A percentile compares a stretch with the other conserved stretches of the same genome.
phyloP scores from a whole-genome alignment of 30 jellyfish, hydroid and myxozoan genomes.

The Hydractinia symbiolongicarpus region DNA sequence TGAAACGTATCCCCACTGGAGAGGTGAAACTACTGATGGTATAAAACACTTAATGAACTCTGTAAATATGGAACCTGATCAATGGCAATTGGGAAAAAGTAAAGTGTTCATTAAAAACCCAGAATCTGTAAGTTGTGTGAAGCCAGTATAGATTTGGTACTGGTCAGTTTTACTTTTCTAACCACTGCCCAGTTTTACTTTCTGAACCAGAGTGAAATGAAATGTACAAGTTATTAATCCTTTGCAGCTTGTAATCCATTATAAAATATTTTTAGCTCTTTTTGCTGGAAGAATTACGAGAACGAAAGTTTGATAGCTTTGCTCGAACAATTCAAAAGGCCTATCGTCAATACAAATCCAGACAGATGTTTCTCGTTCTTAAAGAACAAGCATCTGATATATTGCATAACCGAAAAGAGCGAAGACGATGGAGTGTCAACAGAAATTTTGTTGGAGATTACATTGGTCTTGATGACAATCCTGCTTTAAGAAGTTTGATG shows the following conservation, averaged over 20 bases:
- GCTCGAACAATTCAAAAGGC: slow-evolving; percentile 94
- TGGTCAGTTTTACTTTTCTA: neutral
- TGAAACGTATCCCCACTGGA: slow-evolving; percentile 94
- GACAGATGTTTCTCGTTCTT: slow-evolving; percentile 71
- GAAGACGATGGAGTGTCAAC: slow-evolving; percentile 86
- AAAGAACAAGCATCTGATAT: slow-evolving; percentile 88
- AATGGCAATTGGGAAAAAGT: slow-evolving; percentile 97
- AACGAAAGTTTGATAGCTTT: slow-evolving; percentile 83
- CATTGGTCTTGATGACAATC: slow-evolving; percentile 90
- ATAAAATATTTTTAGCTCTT: slow-evolving; percentile 54
- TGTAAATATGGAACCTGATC: slow-evolving; percentile 94
- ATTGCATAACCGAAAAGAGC: slow-evolving; percentile 71
- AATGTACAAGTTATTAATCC: neutral
- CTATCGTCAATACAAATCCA: slow-evolving; percentile 70
- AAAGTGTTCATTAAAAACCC: slow-evolving; percentile 95
- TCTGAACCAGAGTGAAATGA: neutral
- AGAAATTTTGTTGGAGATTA: slow-evolving; percentile 97
- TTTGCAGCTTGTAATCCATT: neutral
- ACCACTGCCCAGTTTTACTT: neutral
- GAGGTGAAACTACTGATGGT: slow-evolving; percentile 77
- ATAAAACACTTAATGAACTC: slow-evolving; percentile 79
- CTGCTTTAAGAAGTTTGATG: slow-evolving; percentile 79
- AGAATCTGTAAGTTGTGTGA: slow-evolving; percentile 70
- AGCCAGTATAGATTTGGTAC: neutral
- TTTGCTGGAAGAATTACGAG: slow-evolving; percentile 89